Evolutionary conservation across 2,888 invertebrate species (phyloP), one percentile per base, ranked within the genome.

Genomic region (Thera britannica): DNA sequence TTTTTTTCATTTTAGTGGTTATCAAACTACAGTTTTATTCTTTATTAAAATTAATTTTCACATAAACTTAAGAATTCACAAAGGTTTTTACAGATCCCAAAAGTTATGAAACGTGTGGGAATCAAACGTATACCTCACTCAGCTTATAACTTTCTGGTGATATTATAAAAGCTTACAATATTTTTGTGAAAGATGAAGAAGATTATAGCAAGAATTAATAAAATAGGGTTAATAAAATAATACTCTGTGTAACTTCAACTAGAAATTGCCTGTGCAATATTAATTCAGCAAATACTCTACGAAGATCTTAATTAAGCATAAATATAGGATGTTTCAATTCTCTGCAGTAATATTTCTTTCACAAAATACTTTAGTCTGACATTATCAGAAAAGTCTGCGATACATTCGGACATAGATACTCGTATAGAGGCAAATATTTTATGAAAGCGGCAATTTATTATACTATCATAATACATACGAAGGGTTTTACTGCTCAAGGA

Each of bases 381-480:
- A 70, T 65, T 72, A 74, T 72, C 68, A 67, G 65, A 48, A 68
- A 68, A 70, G 62, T 62, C 52, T 57, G 64, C 60, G 48, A 52
- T 46, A 70, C 54, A 58, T 35, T 67, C 58, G 62, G 73, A 66
- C 71, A 68, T 46, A 72, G 65, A 68, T 56, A n/a, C n/a, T n/a
- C n/a, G n/a, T n/a, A 64, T 62, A 69, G 61, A 65, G 48, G 44
- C 36, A 44, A 71, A 73, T 67, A 73, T 62, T 71, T 70, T 71
- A 70, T 70, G 67, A 74, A 66, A 55, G 66, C 67, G 69, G 75
- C 71, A 73, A 78, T 79, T 78, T 76, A 80, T 78, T 78, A 76
- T 70, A 73, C 75, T 77, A 78, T 81, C 81, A 69, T 77, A 77
- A 79, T 78, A 80, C 72, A 74, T 69, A 79, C 56, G 77, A 73